Percentiles rank a stretch among this genome's conserved stretches.
These are phyloP conservation scores for Nyctibius grandis DNA, from an alignment of 2,797 vertebrate genomes.

Conservation along the genomic window DNA sequence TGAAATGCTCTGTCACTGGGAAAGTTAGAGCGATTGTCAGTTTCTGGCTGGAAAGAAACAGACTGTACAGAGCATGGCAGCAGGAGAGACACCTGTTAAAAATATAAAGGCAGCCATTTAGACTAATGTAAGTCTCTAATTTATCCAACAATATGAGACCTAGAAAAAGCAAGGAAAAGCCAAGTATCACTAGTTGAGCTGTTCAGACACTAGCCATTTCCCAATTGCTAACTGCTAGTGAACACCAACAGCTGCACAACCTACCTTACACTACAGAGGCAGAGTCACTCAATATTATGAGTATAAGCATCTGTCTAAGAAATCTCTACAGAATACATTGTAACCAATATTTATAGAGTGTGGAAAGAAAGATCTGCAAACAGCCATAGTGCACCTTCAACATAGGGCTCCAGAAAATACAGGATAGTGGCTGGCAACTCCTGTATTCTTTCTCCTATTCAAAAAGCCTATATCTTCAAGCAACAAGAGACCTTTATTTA, in stretches of 20 bases:
- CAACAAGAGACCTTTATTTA: background rate
- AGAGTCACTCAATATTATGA: background rate
- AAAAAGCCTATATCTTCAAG: background rate
- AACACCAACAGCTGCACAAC: background rate
- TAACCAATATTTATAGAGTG: background rate
- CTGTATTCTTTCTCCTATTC: background rate
- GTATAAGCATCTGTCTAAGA: background rate
- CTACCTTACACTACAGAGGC: background rate
- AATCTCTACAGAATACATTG: background rate
- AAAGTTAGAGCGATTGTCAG: constrained; percentile 97
- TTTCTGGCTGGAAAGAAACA: constrained; percentile 97
- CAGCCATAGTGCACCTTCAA: background rate
- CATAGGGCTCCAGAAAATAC: background rate
- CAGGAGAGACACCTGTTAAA: constrained; percentile 83
- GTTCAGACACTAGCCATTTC: background rate
- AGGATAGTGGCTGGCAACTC: background rate
- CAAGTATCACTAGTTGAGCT: background rate
- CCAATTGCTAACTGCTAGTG: background rate
- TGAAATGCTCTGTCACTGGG: constrained; percentile 93
- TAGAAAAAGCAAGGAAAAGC: background rate
- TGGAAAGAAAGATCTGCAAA: background rate
- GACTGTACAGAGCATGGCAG: constrained; percentile 88
- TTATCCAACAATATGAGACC: background rate
- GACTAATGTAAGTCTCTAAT: background rate
- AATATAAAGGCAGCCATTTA: background rate